Conservation (phyloP, 2,888 invertebrate genomes). For the Megamerina dolium region DNA sequence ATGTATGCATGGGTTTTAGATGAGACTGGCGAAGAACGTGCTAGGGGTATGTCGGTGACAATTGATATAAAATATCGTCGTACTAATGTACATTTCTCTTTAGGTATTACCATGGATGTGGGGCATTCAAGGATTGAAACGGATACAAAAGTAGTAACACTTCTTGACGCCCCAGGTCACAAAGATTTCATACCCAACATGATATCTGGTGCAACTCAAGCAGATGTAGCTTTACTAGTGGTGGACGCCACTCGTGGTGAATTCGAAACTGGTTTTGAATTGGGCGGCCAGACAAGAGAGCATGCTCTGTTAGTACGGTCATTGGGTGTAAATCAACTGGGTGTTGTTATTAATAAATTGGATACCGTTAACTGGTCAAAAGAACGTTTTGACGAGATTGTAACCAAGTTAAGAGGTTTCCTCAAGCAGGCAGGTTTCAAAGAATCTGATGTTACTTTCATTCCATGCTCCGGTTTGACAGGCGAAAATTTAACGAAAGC, state of each 20-base stretch:
- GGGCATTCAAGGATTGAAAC: slow-evolving; percentile 91
- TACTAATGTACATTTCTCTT: background rate
- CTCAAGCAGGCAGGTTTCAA: slow-evolving; percentile 89
- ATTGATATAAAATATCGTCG: background rate
- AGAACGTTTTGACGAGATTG: slow-evolving; percentile 85
- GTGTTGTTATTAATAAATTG: slow-evolving; percentile 94
- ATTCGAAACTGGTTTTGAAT: slow-evolving; percentile 98
- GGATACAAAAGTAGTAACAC: slow-evolving; percentile 63
- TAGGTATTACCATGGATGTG: slow-evolving; percentile 95
- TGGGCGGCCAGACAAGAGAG: slow-evolving; percentile 96
- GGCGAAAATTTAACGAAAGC: slow-evolving; percentile 82
- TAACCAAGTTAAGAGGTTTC: slow-evolving; percentile 71
- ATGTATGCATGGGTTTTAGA: slow-evolving; percentile 99
- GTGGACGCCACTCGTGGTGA: slow-evolving; percentile 95
- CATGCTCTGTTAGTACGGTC: slow-evolving; percentile 90
- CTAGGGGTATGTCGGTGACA: slow-evolving; percentile 56
- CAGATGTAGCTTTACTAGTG: slow-evolving; percentile 93
- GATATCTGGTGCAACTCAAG: slow-evolving; percentile 98
- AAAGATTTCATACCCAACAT: slow-evolving; percentile 99
- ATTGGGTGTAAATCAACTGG: slow-evolving; percentile 84
- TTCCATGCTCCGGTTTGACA: slow-evolving; percentile 94
- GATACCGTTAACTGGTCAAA: slow-evolving; percentile 93
- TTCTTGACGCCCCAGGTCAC: slow-evolving; percentile 97
- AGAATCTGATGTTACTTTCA: slow-evolving; percentile 77
- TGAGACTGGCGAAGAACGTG: slow-evolving; percentile 95